Conservation (phyloP, 2,888 invertebrate species). For the Alloplasta piceator region DNA sequence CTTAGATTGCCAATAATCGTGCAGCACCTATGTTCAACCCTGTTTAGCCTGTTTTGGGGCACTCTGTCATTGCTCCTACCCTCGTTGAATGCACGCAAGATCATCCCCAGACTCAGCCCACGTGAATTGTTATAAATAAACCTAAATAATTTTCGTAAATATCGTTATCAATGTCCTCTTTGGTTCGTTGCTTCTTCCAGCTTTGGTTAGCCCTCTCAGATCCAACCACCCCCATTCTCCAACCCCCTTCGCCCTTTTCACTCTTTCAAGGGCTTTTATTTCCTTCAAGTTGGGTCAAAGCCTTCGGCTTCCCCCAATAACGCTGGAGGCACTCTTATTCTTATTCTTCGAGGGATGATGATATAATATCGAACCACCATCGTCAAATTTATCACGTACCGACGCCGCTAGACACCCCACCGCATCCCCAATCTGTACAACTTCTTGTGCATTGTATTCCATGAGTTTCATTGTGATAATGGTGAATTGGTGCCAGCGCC, state of each 20-base stretch:
- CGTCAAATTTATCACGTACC: not conserved
- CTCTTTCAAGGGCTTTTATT: not conserved
- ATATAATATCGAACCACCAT: constrained; percentile 2
- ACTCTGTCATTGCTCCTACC: constrained; percentile 11
- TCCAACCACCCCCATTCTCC: constrained; percentile 36
- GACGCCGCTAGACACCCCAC: not conserved
- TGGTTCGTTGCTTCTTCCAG: too few relatives aligned
- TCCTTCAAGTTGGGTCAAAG: constrained; percentile 60
- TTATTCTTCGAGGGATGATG: not conserved
- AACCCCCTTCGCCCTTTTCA: constrained; percentile 18
- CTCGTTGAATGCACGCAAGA: constrained; percentile 13
- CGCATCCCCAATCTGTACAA: not conserved
- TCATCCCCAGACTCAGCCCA: not conserved
- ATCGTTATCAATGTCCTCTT: too few relatives aligned
- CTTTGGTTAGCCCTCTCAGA: constrained; percentile 41
- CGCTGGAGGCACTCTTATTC: constrained; percentile 40
- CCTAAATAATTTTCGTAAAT: too few relatives aligned
- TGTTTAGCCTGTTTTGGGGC: not conserved
- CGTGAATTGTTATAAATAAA: too few relatives aligned
- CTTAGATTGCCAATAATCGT: constrained; percentile 39
- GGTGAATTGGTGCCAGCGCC: constrained; percentile 16
- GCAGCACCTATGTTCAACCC: not conserved
- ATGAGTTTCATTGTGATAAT: constrained; percentile 15
- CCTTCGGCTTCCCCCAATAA: not conserved
- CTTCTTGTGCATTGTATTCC: not conserved